Conservation (phyloP, 1,140 invertebrate species). For the Drosophila nigromelanica region DNA sequence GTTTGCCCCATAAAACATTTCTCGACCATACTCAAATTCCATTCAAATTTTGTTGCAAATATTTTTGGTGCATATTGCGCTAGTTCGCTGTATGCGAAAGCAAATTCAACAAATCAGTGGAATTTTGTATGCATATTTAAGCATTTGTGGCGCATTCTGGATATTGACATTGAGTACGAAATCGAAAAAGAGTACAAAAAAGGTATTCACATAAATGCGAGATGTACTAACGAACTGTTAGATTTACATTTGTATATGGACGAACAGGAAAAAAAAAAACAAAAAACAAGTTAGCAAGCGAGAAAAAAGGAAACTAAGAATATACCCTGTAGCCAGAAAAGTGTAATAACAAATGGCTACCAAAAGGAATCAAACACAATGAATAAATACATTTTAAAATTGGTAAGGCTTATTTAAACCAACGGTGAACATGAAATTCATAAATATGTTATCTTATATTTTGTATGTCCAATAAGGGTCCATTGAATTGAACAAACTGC, state of each 20-base stretch:
- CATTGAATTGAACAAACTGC: no score
- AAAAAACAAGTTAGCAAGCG: neutral
- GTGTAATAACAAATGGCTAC: neutral
- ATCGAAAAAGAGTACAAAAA: neutral
- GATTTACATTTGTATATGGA: constrained; percentile 26
- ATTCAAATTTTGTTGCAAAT: constrained; percentile 6
- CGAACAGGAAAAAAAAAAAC: constrained; percentile 17
- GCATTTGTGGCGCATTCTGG: constrained; percentile 44
- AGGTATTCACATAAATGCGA: constrained; percentile 17
- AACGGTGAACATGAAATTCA: no score
- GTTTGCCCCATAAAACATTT: neutral
- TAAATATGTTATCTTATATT: no score
- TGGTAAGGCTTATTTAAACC: no score
- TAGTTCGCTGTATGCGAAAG: constrained; percentile 38
- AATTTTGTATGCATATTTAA: constrained; percentile 56
- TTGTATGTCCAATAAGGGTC: no score
- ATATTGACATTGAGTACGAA: constrained; percentile 16
- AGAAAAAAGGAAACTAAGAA: neutral
- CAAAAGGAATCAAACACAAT: neutral
- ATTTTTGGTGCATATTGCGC: constrained; percentile 12
- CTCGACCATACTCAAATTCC: constrained; percentile 16
- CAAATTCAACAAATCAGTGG: constrained; percentile 60
- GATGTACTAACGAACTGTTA: constrained; percentile 46
- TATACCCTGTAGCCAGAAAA: neutral
- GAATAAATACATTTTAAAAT: neutral